Evolutionary conservation across 1,140 invertebrate species (phyloP).

Genomic region (Melipona quadrifasciata): DNA sequence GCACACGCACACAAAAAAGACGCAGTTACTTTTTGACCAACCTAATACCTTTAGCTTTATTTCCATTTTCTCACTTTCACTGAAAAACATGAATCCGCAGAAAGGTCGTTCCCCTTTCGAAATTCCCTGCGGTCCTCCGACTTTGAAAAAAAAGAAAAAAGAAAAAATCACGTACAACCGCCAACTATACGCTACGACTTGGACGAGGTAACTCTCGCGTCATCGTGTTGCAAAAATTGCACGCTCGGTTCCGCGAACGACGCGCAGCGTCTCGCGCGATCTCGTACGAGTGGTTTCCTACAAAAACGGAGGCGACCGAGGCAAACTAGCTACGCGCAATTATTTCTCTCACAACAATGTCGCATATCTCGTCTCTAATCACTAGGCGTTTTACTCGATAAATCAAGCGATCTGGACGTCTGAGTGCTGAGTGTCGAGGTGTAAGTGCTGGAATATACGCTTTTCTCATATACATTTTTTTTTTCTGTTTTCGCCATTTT

Average conservation of each 20-base stretch:
- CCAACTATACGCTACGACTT: too few species aligned
- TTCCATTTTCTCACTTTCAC: too few species aligned
- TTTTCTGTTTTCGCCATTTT: neutral
- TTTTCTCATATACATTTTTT: neutral
- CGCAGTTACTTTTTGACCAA: too few species aligned
- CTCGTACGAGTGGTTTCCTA: neutral
- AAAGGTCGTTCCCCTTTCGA: too few species aligned
- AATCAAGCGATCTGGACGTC: slow-evolving; percentile 60
- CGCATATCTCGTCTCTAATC: slow-evolving; percentile 6
- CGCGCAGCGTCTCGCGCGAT: slow-evolving; percentile 7
- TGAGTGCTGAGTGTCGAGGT: slow-evolving; percentile 58
- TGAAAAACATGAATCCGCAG: too few species aligned
- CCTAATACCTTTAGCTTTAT: too few species aligned
- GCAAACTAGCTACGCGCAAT: slow-evolving; percentile 38
- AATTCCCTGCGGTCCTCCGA: too few species aligned
- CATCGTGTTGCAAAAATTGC: neutral
- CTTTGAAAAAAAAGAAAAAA: too few species aligned
- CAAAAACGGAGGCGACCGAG: slow-evolving; percentile 22
- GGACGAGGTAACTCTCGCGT: neutral
- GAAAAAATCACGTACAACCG: neutral
- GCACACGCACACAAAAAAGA: too few species aligned
- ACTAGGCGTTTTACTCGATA: slow-evolving; percentile 47
- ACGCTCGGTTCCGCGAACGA: neutral
- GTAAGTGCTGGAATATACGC: slow-evolving; percentile 50
- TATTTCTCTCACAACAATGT: slow-evolving; percentile 16